A percentile compares a stretch with the other conserved stretches of the same genome.
These are phyloP conservation scores for Drosophila histrio DNA, from an alignment of 2,888 invertebrate genomes.

Conservation along the genomic window DNA sequence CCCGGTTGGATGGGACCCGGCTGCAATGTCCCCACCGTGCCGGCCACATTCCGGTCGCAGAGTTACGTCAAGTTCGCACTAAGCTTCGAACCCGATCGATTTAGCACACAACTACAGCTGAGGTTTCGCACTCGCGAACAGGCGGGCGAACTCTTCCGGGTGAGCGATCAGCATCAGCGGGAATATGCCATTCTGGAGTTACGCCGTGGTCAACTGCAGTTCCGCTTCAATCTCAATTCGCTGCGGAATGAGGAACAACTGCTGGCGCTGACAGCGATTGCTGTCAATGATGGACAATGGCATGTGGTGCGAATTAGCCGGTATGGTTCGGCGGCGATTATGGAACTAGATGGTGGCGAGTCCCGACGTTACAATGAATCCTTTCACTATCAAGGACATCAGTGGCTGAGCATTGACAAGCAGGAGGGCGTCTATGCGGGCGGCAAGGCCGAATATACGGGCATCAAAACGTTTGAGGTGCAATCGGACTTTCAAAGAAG, in stretches of 20 bases:
- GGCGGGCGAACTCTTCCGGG: slow-evolving; percentile 95
- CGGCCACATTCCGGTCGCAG: slow-evolving; percentile 95
- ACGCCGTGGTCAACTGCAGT: slow-evolving; percentile 93
- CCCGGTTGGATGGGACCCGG: slow-evolving; percentile 97
- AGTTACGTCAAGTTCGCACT: slow-evolving; percentile 98
- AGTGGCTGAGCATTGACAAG: slow-evolving; percentile 95
- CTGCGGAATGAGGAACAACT: slow-evolving; percentile 94
- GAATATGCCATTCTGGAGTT: slow-evolving; percentile 94
- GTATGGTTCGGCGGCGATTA: slow-evolving; percentile 94
- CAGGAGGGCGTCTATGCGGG: slow-evolving; percentile 97
- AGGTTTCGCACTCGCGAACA: slow-evolving; percentile 96
- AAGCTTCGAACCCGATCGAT: slow-evolving; percentile 95
- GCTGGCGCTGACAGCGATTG: slow-evolving; percentile 93
- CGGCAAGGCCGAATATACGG: slow-evolving; percentile 97
- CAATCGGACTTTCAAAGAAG: slow-evolving; percentile 97
- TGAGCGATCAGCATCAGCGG: slow-evolving; percentile 96
- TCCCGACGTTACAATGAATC: slow-evolving; percentile 96
- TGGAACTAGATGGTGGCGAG: slow-evolving; percentile 97
- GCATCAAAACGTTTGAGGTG: slow-evolving; percentile 95
- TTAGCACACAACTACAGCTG: slow-evolving; percentile 95
- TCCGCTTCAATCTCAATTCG: slow-evolving; percentile 96
- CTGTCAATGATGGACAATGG: slow-evolving; percentile 98
- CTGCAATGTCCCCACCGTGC: slow-evolving; percentile 92
- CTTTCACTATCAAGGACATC: slow-evolving; percentile 94
- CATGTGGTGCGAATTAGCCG: slow-evolving; percentile 95